A percentile compares a stretch with the other conserved stretches of the same genome.
Conservation (phyloP, 2,888 invertebrate species). For the Loripinus fragilis region DNA sequence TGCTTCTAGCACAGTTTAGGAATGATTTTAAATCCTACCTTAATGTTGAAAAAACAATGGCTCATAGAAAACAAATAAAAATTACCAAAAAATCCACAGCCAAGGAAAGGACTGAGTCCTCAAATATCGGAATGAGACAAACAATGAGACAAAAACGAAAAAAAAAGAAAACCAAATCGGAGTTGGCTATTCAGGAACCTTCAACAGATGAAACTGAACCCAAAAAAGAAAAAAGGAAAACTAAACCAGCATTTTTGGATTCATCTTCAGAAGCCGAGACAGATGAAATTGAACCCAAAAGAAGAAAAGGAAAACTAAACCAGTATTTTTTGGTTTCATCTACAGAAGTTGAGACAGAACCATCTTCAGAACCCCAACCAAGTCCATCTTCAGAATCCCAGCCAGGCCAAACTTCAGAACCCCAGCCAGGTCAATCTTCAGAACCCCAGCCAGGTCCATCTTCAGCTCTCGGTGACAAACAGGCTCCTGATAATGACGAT, state of each 20-base stretch:
- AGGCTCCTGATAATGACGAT: constrained; percentile 17
- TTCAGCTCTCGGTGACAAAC: not conserved
- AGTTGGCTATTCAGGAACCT: not conserved
- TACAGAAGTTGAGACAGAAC: not conserved
- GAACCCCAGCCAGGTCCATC: not conserved
- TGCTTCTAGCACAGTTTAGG: constrained; percentile 37
- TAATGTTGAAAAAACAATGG: constrained; percentile 46
- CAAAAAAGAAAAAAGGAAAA: too few relatives aligned
- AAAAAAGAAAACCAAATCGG: not conserved
- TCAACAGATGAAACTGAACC: too few relatives aligned
- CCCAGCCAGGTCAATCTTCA: not conserved
- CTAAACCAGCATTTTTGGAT: too few relatives aligned
- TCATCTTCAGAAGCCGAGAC: too few relatives aligned
- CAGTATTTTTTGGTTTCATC: not conserved
- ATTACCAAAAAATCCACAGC: constrained; percentile 4
- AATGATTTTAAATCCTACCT: constrained; percentile 35
- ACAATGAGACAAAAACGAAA: too few relatives aligned
- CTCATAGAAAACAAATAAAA: constrained; percentile 46
- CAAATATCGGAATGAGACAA: too few relatives aligned
- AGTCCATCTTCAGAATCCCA: not conserved
- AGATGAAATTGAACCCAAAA: not conserved
- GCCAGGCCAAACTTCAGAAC: not conserved
- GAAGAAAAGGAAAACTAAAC: not conserved
- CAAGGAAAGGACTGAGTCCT: not conserved
- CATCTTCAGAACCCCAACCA: not conserved